phyloP scores from a whole-genome alignment of 2,797 vertebrate genomes.

The Myripristis murdjan region DNA sequence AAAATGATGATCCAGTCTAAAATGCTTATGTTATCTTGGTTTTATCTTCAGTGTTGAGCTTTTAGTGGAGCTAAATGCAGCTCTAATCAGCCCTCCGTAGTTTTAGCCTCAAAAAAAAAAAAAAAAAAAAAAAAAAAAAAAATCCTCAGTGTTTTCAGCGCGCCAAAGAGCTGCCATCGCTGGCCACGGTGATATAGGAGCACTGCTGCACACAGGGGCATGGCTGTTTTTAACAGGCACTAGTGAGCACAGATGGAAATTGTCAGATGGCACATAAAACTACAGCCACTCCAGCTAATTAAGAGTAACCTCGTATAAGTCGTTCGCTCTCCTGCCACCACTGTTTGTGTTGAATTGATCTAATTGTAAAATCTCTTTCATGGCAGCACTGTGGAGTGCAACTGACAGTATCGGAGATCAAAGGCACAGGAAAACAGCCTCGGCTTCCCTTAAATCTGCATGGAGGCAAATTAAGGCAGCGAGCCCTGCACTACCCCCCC shows the following conservation, averaged over 20 bases:
- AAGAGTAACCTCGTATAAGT: conserved; percentile 44
- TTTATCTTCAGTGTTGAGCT: conserved; percentile 1
- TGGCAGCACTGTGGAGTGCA: conserved; percentile 36
- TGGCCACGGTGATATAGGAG: conserved; percentile 38
- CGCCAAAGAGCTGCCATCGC: conserved; percentile 22
- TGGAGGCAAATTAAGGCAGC: conserved; percentile 22
- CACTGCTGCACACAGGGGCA: conserved; percentile 15
- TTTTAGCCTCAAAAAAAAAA: conserved; percentile 12
- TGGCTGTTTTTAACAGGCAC: conserved; percentile 24
- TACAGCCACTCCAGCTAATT: conserved; percentile 56
- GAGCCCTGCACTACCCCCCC: too few relatives aligned
- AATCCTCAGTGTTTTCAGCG: conserved; percentile 24
- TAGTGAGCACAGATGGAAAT: conserved; percentile 53
- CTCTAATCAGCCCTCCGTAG: background rate
- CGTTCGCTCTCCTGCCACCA: conserved; percentile 40
- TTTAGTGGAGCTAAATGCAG: background rate
- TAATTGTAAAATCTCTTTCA: conserved; percentile 74
- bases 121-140: background rate
- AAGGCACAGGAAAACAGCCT: conserved; percentile 29
- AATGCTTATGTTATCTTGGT: too few relatives aligned
- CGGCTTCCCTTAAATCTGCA: conserved; percentile 43
- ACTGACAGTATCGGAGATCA: conserved; percentile 57
- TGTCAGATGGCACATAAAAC: conserved; percentile 49
- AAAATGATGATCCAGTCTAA: background rate
- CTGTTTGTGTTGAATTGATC: conserved; percentile 68